phyloP scores from a whole-genome alignment of 2,113 vertebrate species.

The Falco punctatus region DNA sequence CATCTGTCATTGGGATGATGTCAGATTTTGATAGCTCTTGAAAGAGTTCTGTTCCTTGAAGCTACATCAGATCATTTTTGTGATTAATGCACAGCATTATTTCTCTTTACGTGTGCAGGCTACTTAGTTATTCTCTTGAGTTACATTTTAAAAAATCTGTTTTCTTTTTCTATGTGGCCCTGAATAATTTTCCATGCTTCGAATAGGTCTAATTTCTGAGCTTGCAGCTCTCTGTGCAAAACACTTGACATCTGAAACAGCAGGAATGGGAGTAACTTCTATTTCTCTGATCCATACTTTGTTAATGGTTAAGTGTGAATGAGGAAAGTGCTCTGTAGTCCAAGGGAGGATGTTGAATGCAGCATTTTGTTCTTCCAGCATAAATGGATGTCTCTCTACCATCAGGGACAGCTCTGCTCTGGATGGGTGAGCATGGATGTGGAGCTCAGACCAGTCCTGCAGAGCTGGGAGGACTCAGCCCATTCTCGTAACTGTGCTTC shows the following conservation, averaged over 20 bases:
- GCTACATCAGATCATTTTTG: background rate
- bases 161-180: background rate
- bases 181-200: background rate
- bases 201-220: background rate
- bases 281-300: background rate
- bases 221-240: background rate
- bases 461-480: background rate
- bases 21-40: background rate
- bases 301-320: background rate
- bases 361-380: background rate
- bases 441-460: background rate
- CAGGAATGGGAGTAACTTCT: background rate
- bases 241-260: background rate
- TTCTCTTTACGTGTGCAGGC: background rate
- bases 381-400: background rate
- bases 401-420: background rate
- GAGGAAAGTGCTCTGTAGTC: background rate
- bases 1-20: background rate
- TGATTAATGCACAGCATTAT: background rate
- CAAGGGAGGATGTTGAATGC: background rate
- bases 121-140: background rate
- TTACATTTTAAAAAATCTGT: background rate
- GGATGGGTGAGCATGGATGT: background rate
- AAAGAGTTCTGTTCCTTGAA: background rate
- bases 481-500: fast-evolving